phyloP scores from a whole-genome alignment of 2,888 invertebrate species.

The Epistrophe grossulariae region DNA sequence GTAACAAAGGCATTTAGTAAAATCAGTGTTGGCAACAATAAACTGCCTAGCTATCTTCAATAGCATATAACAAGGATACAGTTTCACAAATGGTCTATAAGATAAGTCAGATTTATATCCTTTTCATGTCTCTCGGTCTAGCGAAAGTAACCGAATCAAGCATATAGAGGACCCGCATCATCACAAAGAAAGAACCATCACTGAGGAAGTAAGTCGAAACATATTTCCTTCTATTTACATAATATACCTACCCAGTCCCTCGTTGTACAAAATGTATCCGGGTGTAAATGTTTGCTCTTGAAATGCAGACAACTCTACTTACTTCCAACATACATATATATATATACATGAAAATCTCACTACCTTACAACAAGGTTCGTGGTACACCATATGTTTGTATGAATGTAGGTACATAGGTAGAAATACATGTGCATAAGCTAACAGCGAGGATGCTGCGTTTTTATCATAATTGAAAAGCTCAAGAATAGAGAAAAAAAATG shows the following conservation, averaged over 20 bases:
- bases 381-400: not conserved
- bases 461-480: conserved; percentile 40
- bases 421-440: not conserved
- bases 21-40: conserved; percentile 8
- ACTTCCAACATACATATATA: too few species aligned
- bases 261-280: not conserved
- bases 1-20: too few species aligned
- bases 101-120: conserved; percentile 57
- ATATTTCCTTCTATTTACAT: conserved; percentile 1
- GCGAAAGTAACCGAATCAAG: conserved; percentile 34
- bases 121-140: conserved; percentile 28
- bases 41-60: not conserved
- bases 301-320: conserved; percentile 6
- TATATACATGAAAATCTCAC: too few species aligned
- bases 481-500: not conserved
- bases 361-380: not conserved
- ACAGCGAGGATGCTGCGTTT: conserved; percentile 23
- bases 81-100: conserved; percentile 40
- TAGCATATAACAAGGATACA: not conserved
- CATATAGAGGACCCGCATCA: not conserved
- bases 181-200: not conserved
- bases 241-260: too few species aligned
- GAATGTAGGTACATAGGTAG: too few species aligned
- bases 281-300: conserved; percentile 30
- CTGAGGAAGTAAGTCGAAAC: not conserved